Evolutionary conservation across 2,113 vertebrate genomes (phyloP).

Genomic region (Hippocampus abdominalis): DNA sequence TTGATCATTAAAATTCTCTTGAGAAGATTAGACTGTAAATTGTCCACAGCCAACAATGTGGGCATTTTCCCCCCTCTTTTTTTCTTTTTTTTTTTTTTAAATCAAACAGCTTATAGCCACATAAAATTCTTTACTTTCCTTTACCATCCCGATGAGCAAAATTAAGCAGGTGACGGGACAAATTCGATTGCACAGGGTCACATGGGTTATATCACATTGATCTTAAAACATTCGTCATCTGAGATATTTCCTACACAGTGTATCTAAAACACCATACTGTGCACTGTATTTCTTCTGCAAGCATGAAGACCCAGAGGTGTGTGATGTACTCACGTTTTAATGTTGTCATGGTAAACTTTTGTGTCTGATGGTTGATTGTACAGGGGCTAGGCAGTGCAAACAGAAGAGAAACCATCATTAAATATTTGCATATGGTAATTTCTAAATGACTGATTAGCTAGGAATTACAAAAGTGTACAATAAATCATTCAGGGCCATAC

Average conservation of each 20-base stretch:
- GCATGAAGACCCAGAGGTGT: not conserved
- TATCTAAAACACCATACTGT: too few relatives aligned
- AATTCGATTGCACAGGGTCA: constrained; percentile 42
- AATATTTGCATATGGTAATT: constrained; percentile 25
- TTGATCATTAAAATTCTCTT: not conserved
- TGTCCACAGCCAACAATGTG: constrained; percentile 3
- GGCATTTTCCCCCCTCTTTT: constrained; percentile 15
- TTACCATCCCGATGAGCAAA: constrained; percentile 26
- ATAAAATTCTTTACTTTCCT: constrained; percentile 9
- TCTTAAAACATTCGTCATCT: constrained; percentile 12
- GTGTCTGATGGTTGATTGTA: constrained; percentile 99
- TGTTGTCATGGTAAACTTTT: constrained; percentile 99
- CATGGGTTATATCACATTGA: constrained; percentile 27
- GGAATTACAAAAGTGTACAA: not conserved
- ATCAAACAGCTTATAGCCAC: constrained; percentile 16
- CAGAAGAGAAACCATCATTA: not conserved
- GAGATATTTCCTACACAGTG: not conserved
- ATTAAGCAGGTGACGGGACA: constrained; percentile 32
- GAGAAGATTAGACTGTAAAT: not conserved
- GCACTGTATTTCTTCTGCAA: not conserved
- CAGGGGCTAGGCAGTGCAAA: constrained; percentile 76
- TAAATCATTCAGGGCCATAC: constrained; percentile 69
- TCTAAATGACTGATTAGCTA: not conserved
- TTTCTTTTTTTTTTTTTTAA: not conserved
- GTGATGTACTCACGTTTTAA: constrained; percentile 90